A percentile compares a stretch with the other conserved stretches of the same genome.
These are phyloP conservation scores for Anguilla pacifica DNA, from an alignment of 2,797 vertebrate species.

Conservation along the genomic window DNA sequence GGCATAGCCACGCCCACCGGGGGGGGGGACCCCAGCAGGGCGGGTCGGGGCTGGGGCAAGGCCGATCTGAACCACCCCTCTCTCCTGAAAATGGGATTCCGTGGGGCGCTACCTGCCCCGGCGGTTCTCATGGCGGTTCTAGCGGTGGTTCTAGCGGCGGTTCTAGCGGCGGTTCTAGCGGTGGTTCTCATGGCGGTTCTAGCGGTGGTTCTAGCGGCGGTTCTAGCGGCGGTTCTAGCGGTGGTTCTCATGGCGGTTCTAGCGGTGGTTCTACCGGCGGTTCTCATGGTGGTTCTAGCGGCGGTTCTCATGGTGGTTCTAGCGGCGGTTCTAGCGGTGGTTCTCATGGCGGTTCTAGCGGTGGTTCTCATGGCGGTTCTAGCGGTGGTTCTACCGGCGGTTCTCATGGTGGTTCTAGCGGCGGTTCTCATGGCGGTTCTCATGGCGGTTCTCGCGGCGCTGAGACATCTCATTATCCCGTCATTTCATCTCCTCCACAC, in stretches of 20 bases:
- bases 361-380: no score
- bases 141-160: no score
- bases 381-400: no score
- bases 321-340: neutral
- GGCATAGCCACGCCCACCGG: neutral
- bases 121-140: neutral
- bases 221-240: neutral
- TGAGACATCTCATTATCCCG: constrained; percentile 3
- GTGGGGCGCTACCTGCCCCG: neutral
- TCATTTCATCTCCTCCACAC: neutral
- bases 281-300: no score
- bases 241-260: neutral
- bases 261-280: no score
- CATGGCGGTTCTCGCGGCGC: neutral
- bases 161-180: no score
- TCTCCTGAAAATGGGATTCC: neutral
- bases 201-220: no score
- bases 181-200: no score
- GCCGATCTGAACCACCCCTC: neutral
- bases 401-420: no score
- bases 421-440: no score
- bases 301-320: no score
- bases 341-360: neutral
- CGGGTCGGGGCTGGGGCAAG: neutral
- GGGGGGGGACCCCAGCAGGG: neutral